Percentiles rank a stretch among this genome's conserved stretches.
Conservation (phyloP, 2,888 invertebrate species). For the Protophormia terraenovae region DNA sequence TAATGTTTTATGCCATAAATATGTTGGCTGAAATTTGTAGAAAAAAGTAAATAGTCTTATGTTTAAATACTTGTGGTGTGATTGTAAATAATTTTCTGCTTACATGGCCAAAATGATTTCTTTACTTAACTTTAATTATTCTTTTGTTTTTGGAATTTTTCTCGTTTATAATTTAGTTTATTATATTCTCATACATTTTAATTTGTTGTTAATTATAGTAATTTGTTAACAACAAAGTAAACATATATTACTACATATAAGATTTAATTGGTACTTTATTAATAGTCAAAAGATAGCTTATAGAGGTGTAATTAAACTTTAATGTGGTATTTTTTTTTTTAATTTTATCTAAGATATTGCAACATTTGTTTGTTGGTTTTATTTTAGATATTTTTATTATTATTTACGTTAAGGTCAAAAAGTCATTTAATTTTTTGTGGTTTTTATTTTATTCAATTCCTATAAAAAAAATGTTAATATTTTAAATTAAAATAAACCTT, state of each 20-base stretch:
- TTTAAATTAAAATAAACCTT: background rate
- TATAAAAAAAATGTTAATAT: background rate
- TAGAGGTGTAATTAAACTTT: background rate
- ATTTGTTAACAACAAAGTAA: constrained; percentile 34
- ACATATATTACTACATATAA: background rate
- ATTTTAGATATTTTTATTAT: too few species aligned
- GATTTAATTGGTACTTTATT: background rate
- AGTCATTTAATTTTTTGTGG: too few species aligned
- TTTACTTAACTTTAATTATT: constrained; percentile 11
- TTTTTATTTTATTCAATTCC: too few species aligned
- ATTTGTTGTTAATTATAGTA: constrained; percentile 31
- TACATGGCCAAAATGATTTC: constrained; percentile 4
- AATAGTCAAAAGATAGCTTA: background rate
- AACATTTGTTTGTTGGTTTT: too few species aligned
- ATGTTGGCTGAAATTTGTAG: background rate
- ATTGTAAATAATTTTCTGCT: constrained; percentile 6
- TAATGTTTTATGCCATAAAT: constrained; percentile 8
- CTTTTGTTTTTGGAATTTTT: background rate
- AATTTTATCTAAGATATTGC: background rate
- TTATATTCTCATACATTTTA: constrained; percentile 9
- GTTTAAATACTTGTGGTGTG: background rate
- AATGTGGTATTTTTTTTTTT: background rate
- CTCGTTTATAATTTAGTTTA: background rate
- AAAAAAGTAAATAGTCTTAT: background rate
- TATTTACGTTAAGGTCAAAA: too few species aligned